phyloP scores from a whole-genome alignment of 2,797 vertebrate species.

The Sus cebifrons region DNA sequence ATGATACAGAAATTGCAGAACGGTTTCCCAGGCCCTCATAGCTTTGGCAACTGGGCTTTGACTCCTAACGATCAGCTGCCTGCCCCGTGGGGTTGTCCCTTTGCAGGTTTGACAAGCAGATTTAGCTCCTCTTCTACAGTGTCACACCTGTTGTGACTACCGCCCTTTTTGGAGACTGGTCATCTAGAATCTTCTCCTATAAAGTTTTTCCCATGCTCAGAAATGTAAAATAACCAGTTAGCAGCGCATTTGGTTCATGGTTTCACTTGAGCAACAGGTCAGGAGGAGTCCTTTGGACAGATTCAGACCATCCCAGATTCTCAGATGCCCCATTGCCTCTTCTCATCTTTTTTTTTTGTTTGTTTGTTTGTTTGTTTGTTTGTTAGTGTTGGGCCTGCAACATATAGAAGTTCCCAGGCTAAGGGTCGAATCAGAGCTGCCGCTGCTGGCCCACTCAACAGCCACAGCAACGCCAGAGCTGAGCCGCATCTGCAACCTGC shows the following conservation, averaged over 20 bases:
- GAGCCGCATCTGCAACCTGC: too few relatives aligned
- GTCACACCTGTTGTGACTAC: accelerated
- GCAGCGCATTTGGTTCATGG: background rate
- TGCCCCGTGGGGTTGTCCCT: background rate
- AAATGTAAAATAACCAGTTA: too few relatives aligned
- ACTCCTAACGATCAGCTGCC: background rate
- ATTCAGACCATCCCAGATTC: background rate
- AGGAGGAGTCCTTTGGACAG: background rate
- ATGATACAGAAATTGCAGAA: background rate
- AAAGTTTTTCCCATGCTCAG: background rate
- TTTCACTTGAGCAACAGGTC: background rate
- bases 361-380: too few relatives aligned
- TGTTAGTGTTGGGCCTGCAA: too few relatives aligned
- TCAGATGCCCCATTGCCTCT: accelerated
- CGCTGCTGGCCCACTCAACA: too few relatives aligned
- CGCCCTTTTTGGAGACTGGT: background rate
- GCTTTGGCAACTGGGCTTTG: background rate
- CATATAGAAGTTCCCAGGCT: too few relatives aligned
- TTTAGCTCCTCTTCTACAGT: background rate
- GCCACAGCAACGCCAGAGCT: too few relatives aligned
- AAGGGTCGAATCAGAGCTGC: too few relatives aligned
- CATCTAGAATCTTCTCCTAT: background rate
- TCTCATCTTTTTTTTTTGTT: background rate
- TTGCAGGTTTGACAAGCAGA: background rate
- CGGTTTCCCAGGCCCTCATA: background rate